phyloP scores from a whole-genome alignment of 2,797 vertebrate species.

The Pipistrellus pipistrellus region DNA sequence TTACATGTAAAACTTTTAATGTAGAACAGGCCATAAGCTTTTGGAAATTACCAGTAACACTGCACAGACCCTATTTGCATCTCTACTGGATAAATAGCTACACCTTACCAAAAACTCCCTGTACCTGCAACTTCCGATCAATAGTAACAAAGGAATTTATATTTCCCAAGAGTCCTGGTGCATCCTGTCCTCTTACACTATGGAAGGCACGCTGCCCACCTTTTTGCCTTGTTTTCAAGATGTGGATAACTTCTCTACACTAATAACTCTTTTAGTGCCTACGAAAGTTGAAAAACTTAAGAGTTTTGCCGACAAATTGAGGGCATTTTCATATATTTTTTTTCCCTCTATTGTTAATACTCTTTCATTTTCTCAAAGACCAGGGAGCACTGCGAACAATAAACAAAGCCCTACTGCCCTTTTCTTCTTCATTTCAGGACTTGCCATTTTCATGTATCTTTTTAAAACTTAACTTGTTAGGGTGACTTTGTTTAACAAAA shows the following conservation, averaged over 20 bases:
- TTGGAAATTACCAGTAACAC: background rate
- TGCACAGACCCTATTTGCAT: background rate
- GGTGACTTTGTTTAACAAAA: too few relatives aligned
- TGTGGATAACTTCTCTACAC: background rate
- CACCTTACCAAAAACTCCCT: background rate
- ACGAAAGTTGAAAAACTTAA: background rate
- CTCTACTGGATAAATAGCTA: background rate
- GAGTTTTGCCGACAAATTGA: background rate
- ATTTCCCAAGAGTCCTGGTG: background rate
- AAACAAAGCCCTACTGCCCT: background rate
- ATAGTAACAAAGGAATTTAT: background rate
- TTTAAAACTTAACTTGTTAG: too few relatives aligned
- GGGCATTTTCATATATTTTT: background rate
- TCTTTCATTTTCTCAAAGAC: background rate
- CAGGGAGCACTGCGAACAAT: background rate
- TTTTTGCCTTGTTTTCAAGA: background rate
- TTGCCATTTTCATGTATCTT: background rate
- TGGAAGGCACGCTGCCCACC: background rate
- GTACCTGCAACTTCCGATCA: background rate
- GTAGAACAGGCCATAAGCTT: background rate
- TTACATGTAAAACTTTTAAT: background rate
- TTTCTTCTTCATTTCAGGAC: background rate
- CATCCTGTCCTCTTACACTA: background rate
- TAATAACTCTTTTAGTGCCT: background rate
- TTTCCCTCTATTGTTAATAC: background rate